phyloP scores from a whole-genome alignment of 2,888 invertebrate genomes.

The Hirtodrosophila cameraria region DNA sequence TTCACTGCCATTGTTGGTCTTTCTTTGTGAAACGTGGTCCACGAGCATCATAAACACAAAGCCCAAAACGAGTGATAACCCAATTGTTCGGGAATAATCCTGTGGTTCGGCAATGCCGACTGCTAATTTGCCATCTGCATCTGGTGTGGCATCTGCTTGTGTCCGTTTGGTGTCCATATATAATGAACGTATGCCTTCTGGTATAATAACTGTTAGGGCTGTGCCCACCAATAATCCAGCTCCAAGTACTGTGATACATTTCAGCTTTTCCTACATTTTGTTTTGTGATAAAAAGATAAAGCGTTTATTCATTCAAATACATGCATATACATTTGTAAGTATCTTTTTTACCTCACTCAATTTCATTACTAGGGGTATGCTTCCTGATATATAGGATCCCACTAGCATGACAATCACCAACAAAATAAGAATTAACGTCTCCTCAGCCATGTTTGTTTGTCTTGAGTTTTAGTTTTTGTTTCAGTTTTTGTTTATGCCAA shows the following conservation, averaged over 20 bases:
- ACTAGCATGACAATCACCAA: conserved; percentile 96
- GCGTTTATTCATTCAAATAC: too few species aligned
- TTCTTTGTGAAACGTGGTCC: conserved; percentile 90
- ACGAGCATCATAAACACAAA: conserved; percentile 99
- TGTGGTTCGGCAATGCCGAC: not conserved
- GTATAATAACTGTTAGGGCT: conserved; percentile 98
- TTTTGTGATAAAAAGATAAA: too few species aligned
- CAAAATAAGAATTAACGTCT: conserved; percentile 91
- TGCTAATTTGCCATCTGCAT: not conserved
- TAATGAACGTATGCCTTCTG: conserved; percentile 97
- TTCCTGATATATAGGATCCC: conserved; percentile 97
- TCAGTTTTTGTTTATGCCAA: conserved; percentile 51
- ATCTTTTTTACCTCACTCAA: conserved; percentile 93
- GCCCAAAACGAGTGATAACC: conserved; percentile 94
- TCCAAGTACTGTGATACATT: conserved; percentile 96
- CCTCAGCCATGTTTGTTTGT: conserved; percentile 85
- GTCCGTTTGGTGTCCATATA: conserved; percentile 84
- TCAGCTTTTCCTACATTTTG: conserved; percentile 92
- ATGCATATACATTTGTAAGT: conserved; percentile 52
- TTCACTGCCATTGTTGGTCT: conserved; percentile 83
- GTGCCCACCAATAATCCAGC: conserved; percentile 99
- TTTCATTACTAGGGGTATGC: conserved; percentile 95
- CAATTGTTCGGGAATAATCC: conserved; percentile 87
- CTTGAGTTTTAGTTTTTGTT: conserved; percentile 1
- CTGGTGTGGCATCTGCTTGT: not conserved